Evolutionary conservation across 2,113 vertebrate genomes (phyloP), one percentile per base, ranked within the genome.

Genomic region (Falco punctatus): DNA sequence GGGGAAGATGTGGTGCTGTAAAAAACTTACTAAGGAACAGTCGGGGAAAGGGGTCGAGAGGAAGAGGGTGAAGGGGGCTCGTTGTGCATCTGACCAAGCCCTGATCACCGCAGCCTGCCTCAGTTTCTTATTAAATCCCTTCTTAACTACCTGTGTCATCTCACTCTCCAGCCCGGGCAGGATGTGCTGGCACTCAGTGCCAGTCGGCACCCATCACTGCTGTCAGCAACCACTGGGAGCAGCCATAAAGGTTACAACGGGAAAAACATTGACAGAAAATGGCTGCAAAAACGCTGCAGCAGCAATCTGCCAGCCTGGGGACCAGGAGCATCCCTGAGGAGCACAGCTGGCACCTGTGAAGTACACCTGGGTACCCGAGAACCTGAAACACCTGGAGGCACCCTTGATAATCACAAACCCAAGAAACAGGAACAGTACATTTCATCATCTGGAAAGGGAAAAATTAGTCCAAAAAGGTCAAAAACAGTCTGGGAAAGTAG

Each of bases 31-130:
- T 15, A 15, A 48, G 40, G 33, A 28, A 38, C 13, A 10, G 32
- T 1, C 32, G 42, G n/a, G 19, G 52, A 23, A 58, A 77, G 15
- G 11, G 20, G 44, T 13, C 30, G 35, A 19, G 71, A 65, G 51
- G 19, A 44, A 27, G 61, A 30, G 44, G 30, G 54, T 42, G 30
- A 28, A 67, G 42, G 51, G 5, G 42, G 51, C 4, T 38, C 17
- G 22, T 1, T 38, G 82, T 11, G 23, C 22, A 38, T 24, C 38
- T 35, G 70, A 28, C 23, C 8, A 2, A 66, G 42, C 51, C 23
- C 27, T 6, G 14, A 27, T 21, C 22, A 10, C 51, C 1, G 0
- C 38, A 17, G 27, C 6, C 49, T 5, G 21, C 40, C 13, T 27
- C 59, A 27, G 33, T 40, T 32, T 9, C 70, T 17, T 26, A 17